These are phyloP conservation scores for Nycticebus coucang DNA, from an alignment of 2,113 vertebrate genomes.

Conservation along the genomic window DNA sequence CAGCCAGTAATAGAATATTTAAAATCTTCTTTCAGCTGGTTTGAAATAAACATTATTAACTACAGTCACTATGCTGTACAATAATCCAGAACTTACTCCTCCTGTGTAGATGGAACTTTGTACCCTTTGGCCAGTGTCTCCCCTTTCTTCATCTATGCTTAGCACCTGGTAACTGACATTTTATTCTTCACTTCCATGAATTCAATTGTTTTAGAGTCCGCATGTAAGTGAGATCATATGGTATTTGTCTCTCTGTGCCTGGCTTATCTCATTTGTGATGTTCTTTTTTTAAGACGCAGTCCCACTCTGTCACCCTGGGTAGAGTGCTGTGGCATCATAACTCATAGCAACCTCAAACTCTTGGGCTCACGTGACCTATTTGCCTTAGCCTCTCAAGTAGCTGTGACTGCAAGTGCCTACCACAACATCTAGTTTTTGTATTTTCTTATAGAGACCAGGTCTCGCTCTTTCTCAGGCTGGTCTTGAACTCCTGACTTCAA, in stretches of 20 bases:
- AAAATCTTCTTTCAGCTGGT: neutral
- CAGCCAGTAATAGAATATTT: neutral
- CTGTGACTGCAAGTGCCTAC: no score
- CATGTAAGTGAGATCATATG: neutral
- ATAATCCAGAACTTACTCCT: neutral
- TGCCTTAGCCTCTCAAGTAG: no score
- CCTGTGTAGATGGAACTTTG: neutral
- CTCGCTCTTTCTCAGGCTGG: no score
- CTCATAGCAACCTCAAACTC: no score
- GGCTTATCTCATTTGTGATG: neutral
- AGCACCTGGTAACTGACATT: neutral
- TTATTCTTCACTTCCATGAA: neutral
- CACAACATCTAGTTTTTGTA: no score
- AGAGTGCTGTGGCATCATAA: no score
- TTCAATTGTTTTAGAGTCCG: neutral
- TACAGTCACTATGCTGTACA: neutral
- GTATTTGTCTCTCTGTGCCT: neutral
- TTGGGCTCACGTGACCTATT: no score
- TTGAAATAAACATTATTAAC: neutral
- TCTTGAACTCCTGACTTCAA: no score
- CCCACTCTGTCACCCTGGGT: no score
- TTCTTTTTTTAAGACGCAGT: neutral
- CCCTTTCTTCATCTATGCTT: neutral
- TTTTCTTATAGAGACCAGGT: no score
- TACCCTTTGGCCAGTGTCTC: neutral